Evolutionary conservation across 2,888 invertebrate species (phyloP), one percentile per base, ranked within the genome.

Genomic region (Chymomyza fuscimana): DNA sequence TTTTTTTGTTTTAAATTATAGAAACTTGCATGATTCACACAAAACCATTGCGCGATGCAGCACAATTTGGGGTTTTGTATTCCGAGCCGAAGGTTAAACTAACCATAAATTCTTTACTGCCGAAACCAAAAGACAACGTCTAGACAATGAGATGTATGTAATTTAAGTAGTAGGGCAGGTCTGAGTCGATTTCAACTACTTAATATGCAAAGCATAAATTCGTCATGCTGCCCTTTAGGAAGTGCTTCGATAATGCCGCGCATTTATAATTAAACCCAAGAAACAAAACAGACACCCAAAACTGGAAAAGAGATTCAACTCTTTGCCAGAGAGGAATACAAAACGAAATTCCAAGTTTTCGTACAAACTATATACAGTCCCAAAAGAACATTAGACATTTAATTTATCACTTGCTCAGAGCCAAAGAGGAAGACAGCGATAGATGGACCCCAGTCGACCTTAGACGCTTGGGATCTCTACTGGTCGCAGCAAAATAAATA

Each of bases 331-430:
- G 40, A 40, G 10, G 40, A 40, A 40, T 40, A 40, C 10, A 7
- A 40, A 40, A 40, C 40, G 2, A 46, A 46, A 46, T 46, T 46
- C 40, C 40, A 46, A 46, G 12, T 46, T 46, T 12, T 46, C 0
- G 40, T 46, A 46, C 40, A 46, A 12, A 15, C 12, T 46, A 46
- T 46, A 46, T 12, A 46, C 40, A 12, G 16, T 25, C 10, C 12
- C 22, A 52, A 32, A 59, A 56, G 67, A 70, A 70, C 77, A 85
- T 87, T 75, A 83, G 77, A 74, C 80, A 74, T 73, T 73, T 85
- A 85, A 83, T 83, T 83, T 83, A 83, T 83, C 75, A 80, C 87
- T 75, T 72, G 56, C n/a, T 15, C 32, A 25, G 25, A 22, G 29
- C 16, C 25, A 7, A 25, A 58, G 58, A 58, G 58, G 22, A 22